A percentile compares a stretch with the other conserved stretches of the same genome.
phyloP scores from a whole-genome alignment of 2,888 invertebrate genomes.

The Scaeva pyrastri region DNA sequence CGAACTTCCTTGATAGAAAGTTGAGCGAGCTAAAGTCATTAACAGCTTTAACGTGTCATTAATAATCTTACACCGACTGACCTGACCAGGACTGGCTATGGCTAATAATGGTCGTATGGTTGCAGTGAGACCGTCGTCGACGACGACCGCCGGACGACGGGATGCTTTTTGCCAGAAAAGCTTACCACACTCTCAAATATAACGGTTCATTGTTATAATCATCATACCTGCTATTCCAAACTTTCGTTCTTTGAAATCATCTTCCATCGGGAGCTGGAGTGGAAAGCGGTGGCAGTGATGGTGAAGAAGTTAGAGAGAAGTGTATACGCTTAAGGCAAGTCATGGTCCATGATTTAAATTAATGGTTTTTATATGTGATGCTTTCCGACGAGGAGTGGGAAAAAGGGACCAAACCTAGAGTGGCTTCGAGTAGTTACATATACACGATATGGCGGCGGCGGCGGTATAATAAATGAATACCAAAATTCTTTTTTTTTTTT shows the following conservation, averaged over 20 bases:
- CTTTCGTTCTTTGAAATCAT: constrained; percentile 59
- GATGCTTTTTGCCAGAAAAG: constrained; percentile 45
- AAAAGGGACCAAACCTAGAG: constrained; percentile 1
- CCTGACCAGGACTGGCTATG: constrained; percentile 62
- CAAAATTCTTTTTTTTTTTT: constrained; percentile 53
- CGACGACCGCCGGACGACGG: too few species aligned
- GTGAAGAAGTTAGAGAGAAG: constrained; percentile 1
- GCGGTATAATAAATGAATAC: constrained; percentile 64
- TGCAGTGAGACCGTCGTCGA: constrained; percentile 35
- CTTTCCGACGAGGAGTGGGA: background rate
- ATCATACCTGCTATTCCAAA: constrained; percentile 1
- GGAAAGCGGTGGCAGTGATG: background rate
- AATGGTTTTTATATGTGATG: constrained; percentile 79
- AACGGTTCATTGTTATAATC: constrained; percentile 54
- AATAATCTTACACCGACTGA: constrained; percentile 64
- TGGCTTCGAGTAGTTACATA: background rate
- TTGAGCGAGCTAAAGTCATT: constrained; percentile 61
- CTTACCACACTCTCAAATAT: constrained; percentile 28
- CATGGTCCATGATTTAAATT: constrained; percentile 83
- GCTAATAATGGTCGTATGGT: constrained; percentile 58
- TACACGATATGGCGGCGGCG: constrained; percentile 25
- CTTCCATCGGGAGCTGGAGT: background rate
- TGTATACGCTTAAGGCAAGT: constrained; percentile 77
- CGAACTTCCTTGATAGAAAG: constrained; percentile 8
- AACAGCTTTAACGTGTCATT: constrained; percentile 70